Percentiles rank a stretch among this genome's conserved stretches.
phyloP scores from a whole-genome alignment of 2,888 invertebrate genomes.

The Rhopalosiphum nymphaeae region DNA sequence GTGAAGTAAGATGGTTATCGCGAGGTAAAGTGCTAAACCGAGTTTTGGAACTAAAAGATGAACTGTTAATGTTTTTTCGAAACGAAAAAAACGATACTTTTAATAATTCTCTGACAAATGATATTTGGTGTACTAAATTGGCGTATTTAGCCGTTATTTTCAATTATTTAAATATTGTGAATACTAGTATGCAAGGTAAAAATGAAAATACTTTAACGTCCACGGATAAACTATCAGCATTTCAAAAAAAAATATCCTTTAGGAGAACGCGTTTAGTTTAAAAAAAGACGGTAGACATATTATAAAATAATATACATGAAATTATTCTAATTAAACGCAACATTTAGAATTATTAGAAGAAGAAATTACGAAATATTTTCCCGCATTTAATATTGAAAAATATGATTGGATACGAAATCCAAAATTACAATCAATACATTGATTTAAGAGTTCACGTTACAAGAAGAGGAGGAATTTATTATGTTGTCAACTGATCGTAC shows the following conservation, averaged over 20 bases:
- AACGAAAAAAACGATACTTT: constrained; percentile 26
- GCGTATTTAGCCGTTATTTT: constrained; percentile 36
- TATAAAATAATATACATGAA: constrained; percentile 22
- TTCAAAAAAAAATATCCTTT: constrained; percentile 13
- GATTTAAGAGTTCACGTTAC: constrained; percentile 10
- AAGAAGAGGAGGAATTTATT: constrained; percentile 12
- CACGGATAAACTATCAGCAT: constrained; percentile 8
- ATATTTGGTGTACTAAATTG: constrained; percentile 32
- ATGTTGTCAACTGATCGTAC: not conserved
- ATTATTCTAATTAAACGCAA: not conserved
- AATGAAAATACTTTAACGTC: constrained; percentile 12
- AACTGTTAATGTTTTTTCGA: constrained; percentile 36
- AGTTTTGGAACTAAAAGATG: constrained; percentile 31
- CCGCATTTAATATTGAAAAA: constrained; percentile 15
- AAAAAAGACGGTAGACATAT: constrained; percentile 31
- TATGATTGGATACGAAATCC: constrained; percentile 5
- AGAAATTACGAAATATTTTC: constrained; percentile 22
- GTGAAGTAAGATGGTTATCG: constrained; percentile 30
- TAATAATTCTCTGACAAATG: constrained; percentile 12
- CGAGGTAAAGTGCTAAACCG: constrained; percentile 15
- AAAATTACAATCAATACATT: constrained; percentile 11
- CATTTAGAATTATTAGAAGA: constrained; percentile 29
- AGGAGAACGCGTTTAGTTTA: not conserved
- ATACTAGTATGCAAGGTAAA: constrained; percentile 24
- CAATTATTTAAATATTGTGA: constrained; percentile 27